Evolutionary conservation across 2,113 vertebrate genomes (phyloP).

Genomic region (Microcebus lehilahytsara): DNA sequence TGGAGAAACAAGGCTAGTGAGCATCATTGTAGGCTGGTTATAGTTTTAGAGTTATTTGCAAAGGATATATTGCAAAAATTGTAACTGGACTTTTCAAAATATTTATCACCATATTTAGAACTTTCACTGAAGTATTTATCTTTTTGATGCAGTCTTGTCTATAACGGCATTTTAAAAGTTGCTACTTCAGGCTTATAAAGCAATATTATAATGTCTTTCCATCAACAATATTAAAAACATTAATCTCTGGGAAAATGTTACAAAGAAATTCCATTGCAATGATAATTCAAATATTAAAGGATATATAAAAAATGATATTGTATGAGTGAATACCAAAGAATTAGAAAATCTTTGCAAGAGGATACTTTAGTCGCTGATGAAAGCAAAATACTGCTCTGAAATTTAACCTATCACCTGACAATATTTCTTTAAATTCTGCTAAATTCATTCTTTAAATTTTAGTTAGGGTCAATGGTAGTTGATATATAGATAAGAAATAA

Average conservation of each 20-base stretch:
- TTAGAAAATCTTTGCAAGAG: conserved; percentile 24
- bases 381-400: conserved; percentile 26
- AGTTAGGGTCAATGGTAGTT: neutral
- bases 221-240: conserved; percentile 67
- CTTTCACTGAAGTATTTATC: conserved; percentile 34
- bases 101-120: conserved; percentile 50
- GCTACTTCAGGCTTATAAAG: conserved; percentile 27
- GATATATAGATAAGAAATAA: neutral
- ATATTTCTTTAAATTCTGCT: neutral
- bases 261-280: conserved; percentile 41
- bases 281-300: conserved; percentile 73
- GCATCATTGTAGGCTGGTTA: neutral
- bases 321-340: conserved; percentile 70
- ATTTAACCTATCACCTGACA: neutral
- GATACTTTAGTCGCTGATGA: conserved; percentile 12
- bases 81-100: conserved; percentile 53
- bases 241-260: conserved; percentile 55
- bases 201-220: conserved; percentile 47
- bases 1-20: neutral
- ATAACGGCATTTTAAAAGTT: conserved; percentile 55
- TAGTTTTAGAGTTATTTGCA: conserved; percentile 33
- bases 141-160: conserved; percentile 46
- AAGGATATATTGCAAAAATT: conserved; percentile 36
- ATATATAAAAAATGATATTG: conserved; percentile 59
- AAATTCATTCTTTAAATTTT: neutral